A percentile compares a stretch with the other conserved stretches of the same genome.
phyloP scores from a whole-genome alignment of 1,140 invertebrate species.

The Catajapyx aquilonaris region DNA sequence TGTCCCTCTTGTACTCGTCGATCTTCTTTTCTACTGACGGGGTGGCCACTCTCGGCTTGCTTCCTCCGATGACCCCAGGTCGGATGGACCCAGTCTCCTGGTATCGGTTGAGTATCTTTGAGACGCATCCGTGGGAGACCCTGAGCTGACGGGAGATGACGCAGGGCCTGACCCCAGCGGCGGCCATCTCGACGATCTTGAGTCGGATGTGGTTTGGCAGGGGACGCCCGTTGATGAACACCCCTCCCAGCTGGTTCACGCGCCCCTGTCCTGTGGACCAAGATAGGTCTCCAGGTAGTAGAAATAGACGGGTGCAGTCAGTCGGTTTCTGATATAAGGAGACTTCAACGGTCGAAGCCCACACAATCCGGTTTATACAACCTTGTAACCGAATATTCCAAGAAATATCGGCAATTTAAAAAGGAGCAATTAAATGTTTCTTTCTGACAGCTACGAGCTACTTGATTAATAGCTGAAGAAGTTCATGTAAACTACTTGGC shows the following conservation, averaged over 20 bases:
- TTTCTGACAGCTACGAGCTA: no score
- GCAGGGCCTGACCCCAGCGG: conserved; percentile 26
- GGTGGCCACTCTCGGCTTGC: conserved; percentile 15
- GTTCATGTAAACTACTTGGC: no score
- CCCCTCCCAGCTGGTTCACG: conserved; percentile 29
- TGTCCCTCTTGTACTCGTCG: conserved; percentile 29
- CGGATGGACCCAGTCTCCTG: conserved; percentile 28
- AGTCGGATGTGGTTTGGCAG: conserved; percentile 26
- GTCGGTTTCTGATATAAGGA: conserved; percentile 3
- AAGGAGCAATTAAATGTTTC: no score
- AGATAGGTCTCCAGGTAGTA: background rate
- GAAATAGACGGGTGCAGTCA: background rate
- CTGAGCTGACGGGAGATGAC: conserved; percentile 27
- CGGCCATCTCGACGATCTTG: conserved; percentile 27
- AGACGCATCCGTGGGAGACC: conserved; percentile 29
- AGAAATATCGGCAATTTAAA: no score
- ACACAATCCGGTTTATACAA: no score
- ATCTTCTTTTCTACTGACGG: conserved; percentile 26
- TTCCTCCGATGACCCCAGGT: conserved; percentile 24
- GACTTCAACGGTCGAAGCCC: background rate
- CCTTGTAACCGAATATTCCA: no score
- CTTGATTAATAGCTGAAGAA: no score
- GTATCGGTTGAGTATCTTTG: conserved; percentile 29
- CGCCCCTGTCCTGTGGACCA: conserved; percentile 19
- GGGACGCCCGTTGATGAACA: conserved; percentile 30